Base-by-base conservation (phyloP, 2,888 invertebrate species). In the Ommatoiulus sabulosus region DNA sequence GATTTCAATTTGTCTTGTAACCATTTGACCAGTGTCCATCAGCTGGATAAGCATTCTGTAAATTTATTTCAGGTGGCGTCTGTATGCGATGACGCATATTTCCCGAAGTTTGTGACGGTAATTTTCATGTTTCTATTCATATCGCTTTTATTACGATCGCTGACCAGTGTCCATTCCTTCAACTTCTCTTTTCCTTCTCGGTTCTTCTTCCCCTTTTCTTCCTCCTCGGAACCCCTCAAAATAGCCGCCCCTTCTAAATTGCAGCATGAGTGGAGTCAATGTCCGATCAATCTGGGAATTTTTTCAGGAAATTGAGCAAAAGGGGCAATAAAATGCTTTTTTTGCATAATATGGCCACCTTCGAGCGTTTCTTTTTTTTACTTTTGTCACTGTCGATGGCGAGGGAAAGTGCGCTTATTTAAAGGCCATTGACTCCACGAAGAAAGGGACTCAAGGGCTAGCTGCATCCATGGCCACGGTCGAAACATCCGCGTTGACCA, bases 221-320 rank as follows among this genome's bases (percentile, higher is more conserved):
- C 63, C 63, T n/a, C 63, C 63, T 63, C n/a, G 10, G 10, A 46
- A 46, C 12, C 63, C n/a, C 63, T 63, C 63, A n/a, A 63, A 63
- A 17, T 63, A 63, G 20, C 63, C 63, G 63, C 63, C 63, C 63
- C 63, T 63, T n/a, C 20, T 3, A 17, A 63, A 20, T 63, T 63
- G 52, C 12, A 52, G 63, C 63, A 17, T 63, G 63, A 63, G 63
- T 63, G 63, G 63, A 63, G 63, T 63, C 63, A 63, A 63, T 63
- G 63, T 63, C 63, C 63, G 63, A 63, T 63, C 63, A 63, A 63
- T 63, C 63, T 63, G 63, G 63, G 63, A 63, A 63, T 63, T n/a
- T 63, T 63, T 63, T 63, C 63, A 63, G n/a, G 63, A 63, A 63
- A 63, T 63, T n/a, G 63, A n/a, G 63, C 12, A n/a, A 63, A 63